These are phyloP conservation scores for Pseudorasbora parva DNA, from an alignment of 2,113 vertebrate genomes.

Conservation along the genomic window DNA sequence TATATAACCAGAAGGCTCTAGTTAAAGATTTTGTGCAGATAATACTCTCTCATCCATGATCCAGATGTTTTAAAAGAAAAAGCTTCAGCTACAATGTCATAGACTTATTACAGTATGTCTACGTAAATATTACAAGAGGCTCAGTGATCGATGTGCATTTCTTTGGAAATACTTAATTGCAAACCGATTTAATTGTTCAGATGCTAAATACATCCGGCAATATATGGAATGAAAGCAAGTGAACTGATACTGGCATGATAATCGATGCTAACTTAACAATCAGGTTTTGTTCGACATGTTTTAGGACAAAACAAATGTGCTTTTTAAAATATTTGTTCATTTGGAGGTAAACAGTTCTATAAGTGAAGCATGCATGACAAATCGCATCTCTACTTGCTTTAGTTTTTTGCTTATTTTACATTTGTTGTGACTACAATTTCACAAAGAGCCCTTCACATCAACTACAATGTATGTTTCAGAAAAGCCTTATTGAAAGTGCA, in stretches of 20 bases:
- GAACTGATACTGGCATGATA: background rate
- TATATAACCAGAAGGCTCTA: background rate
- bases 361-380: constrained; percentile 44
- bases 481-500: constrained; percentile 35
- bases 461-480: background rate
- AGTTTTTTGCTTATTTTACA: constrained; percentile 10
- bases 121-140: constrained; percentile 2
- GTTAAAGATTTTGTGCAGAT: constrained; percentile 20
- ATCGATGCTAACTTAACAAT: background rate
- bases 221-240: constrained; percentile 2
- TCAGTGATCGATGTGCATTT: background rate
- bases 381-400: background rate
- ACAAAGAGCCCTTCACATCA: background rate
- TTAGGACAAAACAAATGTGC: background rate
- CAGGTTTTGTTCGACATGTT: background rate
- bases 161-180: constrained; percentile 25
- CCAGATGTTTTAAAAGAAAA: background rate
- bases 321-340: constrained; percentile 29
- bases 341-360: constrained; percentile 28
- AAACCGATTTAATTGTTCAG: background rate
- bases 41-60: background rate
- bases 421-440: background rate
- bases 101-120: background rate
- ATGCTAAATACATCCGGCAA: constrained; percentile 3
- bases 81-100: background rate